A percentile compares a stretch with the other conserved stretches of the same genome.
Evolutionary conservation across 2,888 invertebrate species (phyloP).

Genomic region (Pegoplata infirma): DNA sequence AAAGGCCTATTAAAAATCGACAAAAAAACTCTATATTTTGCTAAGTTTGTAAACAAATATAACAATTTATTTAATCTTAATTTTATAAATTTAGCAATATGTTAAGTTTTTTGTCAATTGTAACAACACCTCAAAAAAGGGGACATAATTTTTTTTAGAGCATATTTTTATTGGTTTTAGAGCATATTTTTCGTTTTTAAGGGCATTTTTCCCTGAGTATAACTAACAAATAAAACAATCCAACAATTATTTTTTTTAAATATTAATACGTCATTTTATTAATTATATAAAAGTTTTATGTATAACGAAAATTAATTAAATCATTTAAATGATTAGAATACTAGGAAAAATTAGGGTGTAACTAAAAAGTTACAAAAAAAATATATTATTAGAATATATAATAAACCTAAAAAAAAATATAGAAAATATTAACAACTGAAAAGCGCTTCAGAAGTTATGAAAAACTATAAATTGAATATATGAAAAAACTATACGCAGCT

Average conservation of each 20-base stretch:
- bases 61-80: too few species aligned
- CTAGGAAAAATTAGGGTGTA: constrained; percentile 37
- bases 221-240: too few species aligned
- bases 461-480: constrained; percentile 25
- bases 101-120: too few species aligned
- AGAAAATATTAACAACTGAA: constrained; percentile 48
- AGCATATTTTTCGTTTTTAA: too few species aligned
- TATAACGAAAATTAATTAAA: constrained; percentile 42
- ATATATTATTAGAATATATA: neutral
- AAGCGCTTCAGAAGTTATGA: constrained; percentile 60
- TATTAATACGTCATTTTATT: constrained; percentile 61
- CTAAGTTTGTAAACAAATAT: too few species aligned
- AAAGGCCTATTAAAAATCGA: too few species aligned
- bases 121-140: too few species aligned
- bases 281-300: constrained; percentile 44
- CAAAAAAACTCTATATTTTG: too few species aligned
- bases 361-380: constrained; percentile 50
- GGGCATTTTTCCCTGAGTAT: too few species aligned
- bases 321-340: constrained; percentile 11
- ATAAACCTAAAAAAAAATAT: constrained; percentile 18
- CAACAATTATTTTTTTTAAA: constrained; percentile 26
- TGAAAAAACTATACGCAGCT: constrained; percentile 56
- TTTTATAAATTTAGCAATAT: too few species aligned
- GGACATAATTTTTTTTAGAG: too few species aligned
- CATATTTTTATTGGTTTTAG: too few species aligned